Conservation (phyloP, 2,113 vertebrate species). For the Numida meleagris region DNA sequence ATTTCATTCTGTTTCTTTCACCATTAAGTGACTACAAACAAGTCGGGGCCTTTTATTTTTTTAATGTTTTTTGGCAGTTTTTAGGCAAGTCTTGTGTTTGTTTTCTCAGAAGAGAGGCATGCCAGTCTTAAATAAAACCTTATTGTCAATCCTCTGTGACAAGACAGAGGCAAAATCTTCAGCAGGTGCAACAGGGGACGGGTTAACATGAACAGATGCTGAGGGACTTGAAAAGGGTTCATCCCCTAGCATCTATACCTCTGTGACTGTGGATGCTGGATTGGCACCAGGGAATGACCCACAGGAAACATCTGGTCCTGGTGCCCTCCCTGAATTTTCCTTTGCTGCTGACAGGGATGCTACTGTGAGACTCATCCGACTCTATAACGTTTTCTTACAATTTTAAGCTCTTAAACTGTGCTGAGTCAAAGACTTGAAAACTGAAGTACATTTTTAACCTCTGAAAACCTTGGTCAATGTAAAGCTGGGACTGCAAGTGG, state of each 20-base stretch:
- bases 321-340: background rate
- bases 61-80: background rate
- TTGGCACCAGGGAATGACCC: background rate
- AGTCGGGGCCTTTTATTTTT: background rate
- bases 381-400: background rate
- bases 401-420: background rate
- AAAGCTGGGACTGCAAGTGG: background rate
- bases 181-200: background rate
- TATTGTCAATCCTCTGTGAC: background rate
- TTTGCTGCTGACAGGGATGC: background rate
- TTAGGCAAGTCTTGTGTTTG: background rate
- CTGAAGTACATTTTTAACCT: accelerated
- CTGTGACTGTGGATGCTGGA: background rate
- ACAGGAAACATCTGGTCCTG: background rate
- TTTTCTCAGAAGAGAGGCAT: background rate
- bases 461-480: background rate
- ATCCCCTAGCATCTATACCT: background rate
- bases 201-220: background rate
- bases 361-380: background rate
- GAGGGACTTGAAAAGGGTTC: background rate
- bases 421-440: background rate
- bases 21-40: background rate
- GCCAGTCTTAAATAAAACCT: background rate
- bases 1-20: background rate
- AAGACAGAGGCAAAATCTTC: background rate